A percentile compares a stretch with the other conserved stretches of the same genome.
These are phyloP conservation scores for Drosophila nigricruria DNA, from an alignment of 2,888 invertebrate genomes.

Conservation along the genomic window DNA sequence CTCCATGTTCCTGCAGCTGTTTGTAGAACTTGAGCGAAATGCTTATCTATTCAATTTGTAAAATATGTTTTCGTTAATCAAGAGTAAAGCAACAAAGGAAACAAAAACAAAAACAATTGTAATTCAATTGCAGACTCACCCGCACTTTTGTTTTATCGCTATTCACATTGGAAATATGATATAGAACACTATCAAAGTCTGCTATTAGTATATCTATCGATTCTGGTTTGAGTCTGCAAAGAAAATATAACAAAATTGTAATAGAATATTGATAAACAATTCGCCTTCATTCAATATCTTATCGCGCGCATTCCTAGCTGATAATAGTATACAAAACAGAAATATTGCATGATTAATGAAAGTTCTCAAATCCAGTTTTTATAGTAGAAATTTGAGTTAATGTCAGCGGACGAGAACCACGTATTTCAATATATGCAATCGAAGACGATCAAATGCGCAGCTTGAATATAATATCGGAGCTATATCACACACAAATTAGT, in stretches of 20 bases:
- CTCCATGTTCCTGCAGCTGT: slow-evolving; percentile 99
- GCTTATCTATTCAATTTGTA: slow-evolving; percentile 90
- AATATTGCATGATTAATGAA: slow-evolving; percentile 10
- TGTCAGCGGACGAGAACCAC: slow-evolving; percentile 17
- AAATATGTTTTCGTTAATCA: slow-evolving; percentile 20
- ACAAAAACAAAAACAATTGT: neutral
- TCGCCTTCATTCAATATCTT: slow-evolving; percentile 40
- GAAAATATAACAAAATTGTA: slow-evolving; percentile 4
- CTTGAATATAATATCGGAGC: slow-evolving; percentile 9
- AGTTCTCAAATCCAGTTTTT: neutral
- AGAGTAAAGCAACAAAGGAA: neutral
- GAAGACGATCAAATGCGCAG: slow-evolving; percentile 7
- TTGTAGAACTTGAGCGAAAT: slow-evolving; percentile 99
- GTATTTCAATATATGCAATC: slow-evolving; percentile 8
- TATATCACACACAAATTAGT: slow-evolving; percentile 23
- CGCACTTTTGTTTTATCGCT: slow-evolving; percentile 98
- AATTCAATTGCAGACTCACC: slow-evolving; percentile 87
- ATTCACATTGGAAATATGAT: slow-evolving; percentile 98
- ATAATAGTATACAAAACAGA: slow-evolving; percentile 26
- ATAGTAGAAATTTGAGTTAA: neutral
- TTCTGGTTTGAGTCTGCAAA: slow-evolving; percentile 91
- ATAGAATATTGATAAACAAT: slow-evolving; percentile 23
- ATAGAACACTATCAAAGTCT: slow-evolving; percentile 99
- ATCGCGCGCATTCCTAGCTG: slow-evolving; percentile 38
- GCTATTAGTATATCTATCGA: slow-evolving; percentile 97